Conservation (phyloP, 1,140 invertebrate genomes). For the Cylas formicarius region DNA sequence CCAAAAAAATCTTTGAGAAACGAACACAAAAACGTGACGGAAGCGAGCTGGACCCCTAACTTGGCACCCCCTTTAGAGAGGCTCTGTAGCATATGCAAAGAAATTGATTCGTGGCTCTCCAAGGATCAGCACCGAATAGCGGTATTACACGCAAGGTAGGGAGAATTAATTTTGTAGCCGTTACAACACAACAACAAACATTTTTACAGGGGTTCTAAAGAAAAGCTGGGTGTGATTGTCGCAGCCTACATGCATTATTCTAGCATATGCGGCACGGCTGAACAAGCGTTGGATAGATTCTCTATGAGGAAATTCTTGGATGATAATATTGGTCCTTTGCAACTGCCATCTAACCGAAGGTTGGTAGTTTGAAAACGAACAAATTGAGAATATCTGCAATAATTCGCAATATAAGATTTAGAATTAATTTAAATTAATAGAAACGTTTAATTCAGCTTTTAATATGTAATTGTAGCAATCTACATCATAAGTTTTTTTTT, state of each 20-base stretch:
- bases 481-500: too few species aligned
- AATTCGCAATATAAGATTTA: too few species aligned
- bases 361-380: slow-evolving; percentile 39
- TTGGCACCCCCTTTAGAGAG: slow-evolving; percentile 83
- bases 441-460: too few species aligned
- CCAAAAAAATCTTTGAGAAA: slow-evolving; percentile 47
- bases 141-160: slow-evolving; percentile 79
- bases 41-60: slow-evolving; percentile 78
- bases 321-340: slow-evolving; percentile 72
- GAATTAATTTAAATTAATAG: too few species aligned
- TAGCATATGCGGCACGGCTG: slow-evolving; percentile 81
- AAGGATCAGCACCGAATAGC: slow-evolving; percentile 73
- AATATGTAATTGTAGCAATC: too few species aligned
- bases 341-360: slow-evolving; percentile 85
- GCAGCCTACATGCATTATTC: slow-evolving; percentile 92
- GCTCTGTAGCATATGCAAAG: slow-evolving; percentile 85
- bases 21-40: slow-evolving; percentile 59
- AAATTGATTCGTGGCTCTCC: slow-evolving; percentile 84
- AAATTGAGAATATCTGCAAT: background rate
- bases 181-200: background rate
- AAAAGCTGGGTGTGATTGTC: slow-evolving; percentile 77
- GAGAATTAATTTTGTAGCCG: slow-evolving; percentile 16
- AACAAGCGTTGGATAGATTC: slow-evolving; percentile 83
- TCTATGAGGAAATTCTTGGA: slow-evolving; percentile 87
- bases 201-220: slow-evolving; percentile 56